Conservation (phyloP, 2,113 vertebrate species). For the Cynoglossus semilaevis region DNA sequence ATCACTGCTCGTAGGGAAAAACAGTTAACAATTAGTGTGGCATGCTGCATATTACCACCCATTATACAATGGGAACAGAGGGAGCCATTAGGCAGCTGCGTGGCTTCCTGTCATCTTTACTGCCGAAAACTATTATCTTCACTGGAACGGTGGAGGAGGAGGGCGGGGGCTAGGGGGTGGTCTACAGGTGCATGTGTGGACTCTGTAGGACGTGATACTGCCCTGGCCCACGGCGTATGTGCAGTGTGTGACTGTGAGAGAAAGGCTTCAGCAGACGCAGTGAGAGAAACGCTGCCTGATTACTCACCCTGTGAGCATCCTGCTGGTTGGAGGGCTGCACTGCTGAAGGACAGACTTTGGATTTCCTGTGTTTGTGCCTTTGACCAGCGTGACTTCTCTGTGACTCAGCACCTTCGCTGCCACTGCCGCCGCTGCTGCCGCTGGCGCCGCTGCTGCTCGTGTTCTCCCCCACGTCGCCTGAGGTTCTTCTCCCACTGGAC, state of each 20-base stretch:
- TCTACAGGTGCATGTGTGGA: neutral
- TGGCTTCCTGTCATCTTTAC: constrained; percentile 33
- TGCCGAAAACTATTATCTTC: constrained; percentile 30
- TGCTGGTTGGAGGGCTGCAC: constrained; percentile 80
- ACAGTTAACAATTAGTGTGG: constrained; percentile 29
- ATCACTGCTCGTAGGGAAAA: constrained; percentile 14
- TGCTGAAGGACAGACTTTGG: constrained; percentile 80
- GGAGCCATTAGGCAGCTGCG: constrained; percentile 33
- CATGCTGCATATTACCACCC: constrained; percentile 17
- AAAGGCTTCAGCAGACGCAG: neutral
- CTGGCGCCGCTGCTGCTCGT: constrained; percentile 32
- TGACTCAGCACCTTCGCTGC: constrained; percentile 62
- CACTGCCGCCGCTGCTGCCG: constrained; percentile 36
- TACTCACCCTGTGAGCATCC: constrained; percentile 82
- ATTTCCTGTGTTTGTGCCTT: constrained; percentile 76
- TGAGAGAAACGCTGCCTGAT: neutral
- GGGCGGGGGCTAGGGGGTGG: constrained; percentile 5
- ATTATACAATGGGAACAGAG: constrained; percentile 9
- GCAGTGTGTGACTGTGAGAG: neutral
- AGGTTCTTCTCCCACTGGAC: constrained; percentile 68
- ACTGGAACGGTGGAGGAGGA: constrained; percentile 2
- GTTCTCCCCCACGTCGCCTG: constrained; percentile 70
- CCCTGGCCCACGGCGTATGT: too few relatives aligned
- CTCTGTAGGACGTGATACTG: too few relatives aligned
- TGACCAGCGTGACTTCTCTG: constrained; percentile 64